Base-by-base conservation (phyloP, 2,888 invertebrate species). In the Rhogogaster chlorosoma region DNA sequence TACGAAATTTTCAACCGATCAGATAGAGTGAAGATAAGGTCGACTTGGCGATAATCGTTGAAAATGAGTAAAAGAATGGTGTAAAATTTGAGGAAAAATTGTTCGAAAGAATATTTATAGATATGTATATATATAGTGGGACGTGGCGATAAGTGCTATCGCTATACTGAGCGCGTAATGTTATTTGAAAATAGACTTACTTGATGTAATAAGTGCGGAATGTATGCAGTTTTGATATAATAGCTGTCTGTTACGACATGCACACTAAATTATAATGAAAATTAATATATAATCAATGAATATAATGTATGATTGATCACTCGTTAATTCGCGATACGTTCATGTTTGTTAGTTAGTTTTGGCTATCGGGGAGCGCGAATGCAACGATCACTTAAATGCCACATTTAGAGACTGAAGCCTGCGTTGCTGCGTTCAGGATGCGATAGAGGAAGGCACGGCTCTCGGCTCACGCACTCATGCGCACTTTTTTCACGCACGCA, bases 371-470 rank as follows among this genome's bases (percentile, higher is more conserved):
- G 86, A 86, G 83, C 82, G 88, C 85, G 80, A 84, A 87, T 86
- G 86, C 84, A 75, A 84, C 73, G 85, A 73, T 84, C 86, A 77
- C 86, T 84, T 83, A 86, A 88, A 85, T 86, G 86, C 85, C 86
- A 87, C 87, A 87, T 88, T 88, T 87, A 85, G 86, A 86, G 86
- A 87, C 84, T 87, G 85, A 83, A 87, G 87, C 87, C 86, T 87
- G 87, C 87, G 86, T 87, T 87, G 87, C 84, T 87, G 87, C 84
- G 86, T 87, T 86, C 86, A 87, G 87, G 86, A 86, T 84, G 86
- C 86, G 87, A 77, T 84, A 85, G 87, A 84, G 86, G 86, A 86
- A 88, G 87, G 86, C 86, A 86, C 84, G 84, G 83, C 84, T 84
- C 84, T 84, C 77, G 84, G 67, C 85, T 85, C 85, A 84, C 83